Conservation (phyloP, 2,888 invertebrate species). For the Lasioglossum zephyrum region DNA sequence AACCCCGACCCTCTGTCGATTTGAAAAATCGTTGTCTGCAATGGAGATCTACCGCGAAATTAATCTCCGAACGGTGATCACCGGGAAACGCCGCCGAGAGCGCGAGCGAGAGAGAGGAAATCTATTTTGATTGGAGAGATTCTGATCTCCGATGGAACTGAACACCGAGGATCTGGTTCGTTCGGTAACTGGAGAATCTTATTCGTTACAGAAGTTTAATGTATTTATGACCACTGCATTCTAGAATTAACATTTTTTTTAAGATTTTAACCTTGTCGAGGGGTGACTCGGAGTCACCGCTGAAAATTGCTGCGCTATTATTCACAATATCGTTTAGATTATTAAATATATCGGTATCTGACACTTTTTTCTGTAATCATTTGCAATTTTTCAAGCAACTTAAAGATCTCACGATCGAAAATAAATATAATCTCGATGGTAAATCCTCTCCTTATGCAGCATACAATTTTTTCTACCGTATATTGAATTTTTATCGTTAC, state of each 20-base stretch:
- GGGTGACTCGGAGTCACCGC: no score
- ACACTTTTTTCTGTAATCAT: no score
- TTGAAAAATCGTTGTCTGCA: constrained; percentile 2
- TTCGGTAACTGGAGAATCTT: not conserved
- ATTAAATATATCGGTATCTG: no score
- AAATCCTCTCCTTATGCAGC: no score
- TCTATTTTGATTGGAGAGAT: not conserved
- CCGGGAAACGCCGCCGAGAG: not conserved
- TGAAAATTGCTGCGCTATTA: no score
- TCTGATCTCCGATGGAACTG: not conserved
- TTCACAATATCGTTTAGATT: no score
- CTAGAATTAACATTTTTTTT: not conserved
- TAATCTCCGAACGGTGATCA: constrained; percentile 1
- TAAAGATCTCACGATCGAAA: no score
- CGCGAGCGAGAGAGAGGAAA: not conserved
- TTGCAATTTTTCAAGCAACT: no score
- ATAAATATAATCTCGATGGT: no score
- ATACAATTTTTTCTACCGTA: no score
- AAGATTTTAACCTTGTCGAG: not conserved
- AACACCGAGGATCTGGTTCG: not conserved
- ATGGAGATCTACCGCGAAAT: not conserved
- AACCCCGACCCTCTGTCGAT: not conserved
- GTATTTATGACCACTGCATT: not conserved
- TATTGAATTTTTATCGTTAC: no score
- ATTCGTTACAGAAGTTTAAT: not conserved